These are phyloP conservation scores for Oceanites oceanicus DNA, from an alignment of 2,113 vertebrate species.

Conservation along the genomic window DNA sequence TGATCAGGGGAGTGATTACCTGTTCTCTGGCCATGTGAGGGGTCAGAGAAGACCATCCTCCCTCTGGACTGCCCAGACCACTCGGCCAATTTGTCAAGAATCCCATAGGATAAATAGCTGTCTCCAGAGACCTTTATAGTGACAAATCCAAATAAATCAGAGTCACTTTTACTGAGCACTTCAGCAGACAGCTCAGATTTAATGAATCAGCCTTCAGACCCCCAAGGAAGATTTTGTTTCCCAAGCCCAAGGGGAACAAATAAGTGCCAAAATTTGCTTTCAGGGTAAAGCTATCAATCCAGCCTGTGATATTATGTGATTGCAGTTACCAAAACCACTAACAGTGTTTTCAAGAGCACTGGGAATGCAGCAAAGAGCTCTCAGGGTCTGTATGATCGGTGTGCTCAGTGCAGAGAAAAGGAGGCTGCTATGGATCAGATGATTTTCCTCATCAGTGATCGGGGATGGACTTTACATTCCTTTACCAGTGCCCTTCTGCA, in stretches of 20 bases:
- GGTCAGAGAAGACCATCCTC: slow-evolving; percentile 58
- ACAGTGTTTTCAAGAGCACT: background rate
- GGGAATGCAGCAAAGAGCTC: background rate
- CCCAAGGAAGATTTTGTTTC: slow-evolving; percentile 62
- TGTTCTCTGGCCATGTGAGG: slow-evolving; percentile 19
- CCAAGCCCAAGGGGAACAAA: background rate
- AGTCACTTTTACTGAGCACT: slow-evolving; percentile 71
- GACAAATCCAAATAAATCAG: slow-evolving; percentile 78
- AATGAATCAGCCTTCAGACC: slow-evolving; percentile 68
- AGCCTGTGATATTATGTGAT: background rate
- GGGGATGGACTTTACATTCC: background rate
- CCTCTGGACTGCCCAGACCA: slow-evolving; percentile 26
- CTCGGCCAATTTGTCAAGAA: slow-evolving; percentile 73
- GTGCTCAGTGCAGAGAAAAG: background rate
- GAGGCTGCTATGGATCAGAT: background rate
- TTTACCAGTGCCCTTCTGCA: background rate
- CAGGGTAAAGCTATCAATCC: background rate
- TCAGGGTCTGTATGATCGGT: background rate
- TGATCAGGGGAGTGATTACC: slow-evolving; percentile 12
- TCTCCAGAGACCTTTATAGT: slow-evolving; percentile 73
- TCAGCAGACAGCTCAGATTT: slow-evolving; percentile 61
- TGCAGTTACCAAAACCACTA: background rate
- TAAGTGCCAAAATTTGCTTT: background rate
- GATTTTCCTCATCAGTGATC: background rate
- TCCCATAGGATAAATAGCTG: slow-evolving; percentile 72